phyloP scores from a whole-genome alignment of 2,113 vertebrate species.

The Python bivittatus region DNA sequence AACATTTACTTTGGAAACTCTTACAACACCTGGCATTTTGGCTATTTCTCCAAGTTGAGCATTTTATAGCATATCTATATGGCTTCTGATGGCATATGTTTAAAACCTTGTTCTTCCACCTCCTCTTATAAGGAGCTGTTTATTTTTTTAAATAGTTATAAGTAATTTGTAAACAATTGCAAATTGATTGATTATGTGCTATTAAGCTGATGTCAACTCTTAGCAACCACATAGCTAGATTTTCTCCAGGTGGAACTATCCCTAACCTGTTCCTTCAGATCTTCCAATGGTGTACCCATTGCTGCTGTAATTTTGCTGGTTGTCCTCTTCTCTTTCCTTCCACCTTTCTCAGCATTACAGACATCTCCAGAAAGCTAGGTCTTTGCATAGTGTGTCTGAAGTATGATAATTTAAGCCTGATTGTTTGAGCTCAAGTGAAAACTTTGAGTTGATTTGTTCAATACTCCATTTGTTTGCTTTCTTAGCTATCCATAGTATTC shows the following conservation, averaged over 20 bases:
- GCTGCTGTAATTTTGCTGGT: background rate
- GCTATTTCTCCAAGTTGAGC: background rate
- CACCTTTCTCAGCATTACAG: no score
- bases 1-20: constrained; percentile 51
- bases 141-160: no score
- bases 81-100: background rate
- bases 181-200: background rate
- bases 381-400: no score
- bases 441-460: no score
- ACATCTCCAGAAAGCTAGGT: no score
- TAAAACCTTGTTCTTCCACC: background rate
- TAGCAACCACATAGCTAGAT: background rate
- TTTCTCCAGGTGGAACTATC: background rate
- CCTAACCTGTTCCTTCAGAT: background rate
- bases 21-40: constrained; percentile 11
- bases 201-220: background rate
- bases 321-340: no score
- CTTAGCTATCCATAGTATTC: no score
- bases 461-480: no score
- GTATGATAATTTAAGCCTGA: no score
- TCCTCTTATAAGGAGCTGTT: no score
- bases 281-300: background rate
- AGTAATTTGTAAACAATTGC: no score
- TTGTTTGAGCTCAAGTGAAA: no score
- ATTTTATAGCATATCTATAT: background rate